A percentile compares a stretch with the other conserved stretches of the same genome.
These are phyloP conservation scores for Schrankia costaestrigalis DNA, from an alignment of 2,888 invertebrate genomes.

Conservation along the genomic window DNA sequence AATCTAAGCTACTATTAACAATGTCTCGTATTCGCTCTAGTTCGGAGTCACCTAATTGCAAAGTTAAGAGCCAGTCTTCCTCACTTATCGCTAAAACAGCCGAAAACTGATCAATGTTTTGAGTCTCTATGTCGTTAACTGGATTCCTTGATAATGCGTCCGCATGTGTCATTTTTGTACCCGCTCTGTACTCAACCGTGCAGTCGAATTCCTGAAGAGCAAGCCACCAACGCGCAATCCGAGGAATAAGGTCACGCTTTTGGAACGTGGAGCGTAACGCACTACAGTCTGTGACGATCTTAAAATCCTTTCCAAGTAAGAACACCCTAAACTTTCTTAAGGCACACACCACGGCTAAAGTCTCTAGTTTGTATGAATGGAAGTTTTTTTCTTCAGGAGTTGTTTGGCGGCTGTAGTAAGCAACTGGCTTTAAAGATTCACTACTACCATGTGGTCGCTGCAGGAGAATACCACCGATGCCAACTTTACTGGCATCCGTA, in stretches of 20 bases:
- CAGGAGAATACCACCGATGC: too few relatives aligned
- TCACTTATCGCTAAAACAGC: background rate
- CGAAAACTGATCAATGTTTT: background rate
- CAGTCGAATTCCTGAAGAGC: constrained; percentile 2
- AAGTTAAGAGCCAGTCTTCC: constrained; percentile 1
- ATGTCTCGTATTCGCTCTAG: background rate
- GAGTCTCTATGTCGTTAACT: too few relatives aligned
- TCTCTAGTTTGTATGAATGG: background rate
- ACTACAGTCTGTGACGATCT: constrained; percentile 1
- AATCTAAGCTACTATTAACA: background rate
- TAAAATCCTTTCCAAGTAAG: background rate
- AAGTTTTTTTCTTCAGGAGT: too few relatives aligned
- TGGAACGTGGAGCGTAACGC: background rate
- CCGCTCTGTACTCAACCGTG: constrained; percentile 1
- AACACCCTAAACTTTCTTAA: background rate
- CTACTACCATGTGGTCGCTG: too few relatives aligned
- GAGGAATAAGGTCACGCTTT: background rate
- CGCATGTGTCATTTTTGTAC: too few relatives aligned
- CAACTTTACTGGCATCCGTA: too few relatives aligned
- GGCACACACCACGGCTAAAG: background rate
- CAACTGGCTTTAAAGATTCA: too few relatives aligned
- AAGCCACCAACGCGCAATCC: constrained; percentile 5
- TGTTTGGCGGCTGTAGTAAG: too few relatives aligned
- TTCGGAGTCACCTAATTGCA: constrained; percentile 1
- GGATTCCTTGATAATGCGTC: too few relatives aligned